Base-by-base conservation (phyloP, 1,140 invertebrate species). In the Caenorhabditis briggsae region DNA sequence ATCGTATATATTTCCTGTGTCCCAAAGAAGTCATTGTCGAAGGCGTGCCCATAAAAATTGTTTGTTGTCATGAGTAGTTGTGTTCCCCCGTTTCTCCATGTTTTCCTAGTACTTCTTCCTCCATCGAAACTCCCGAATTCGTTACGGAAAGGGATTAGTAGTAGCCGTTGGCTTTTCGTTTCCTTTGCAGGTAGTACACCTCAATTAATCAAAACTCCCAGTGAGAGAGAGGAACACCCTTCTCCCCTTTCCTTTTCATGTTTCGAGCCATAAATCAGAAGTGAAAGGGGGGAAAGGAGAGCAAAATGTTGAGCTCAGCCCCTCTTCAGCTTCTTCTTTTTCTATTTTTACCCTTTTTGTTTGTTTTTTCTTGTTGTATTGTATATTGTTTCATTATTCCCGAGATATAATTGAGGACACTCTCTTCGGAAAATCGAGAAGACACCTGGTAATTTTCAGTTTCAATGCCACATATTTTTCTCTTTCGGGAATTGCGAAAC, bases 131-230 rank as follows among this genome's bases (percentile, higher is more conserved):
- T 82, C 46, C 41, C 53, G 20, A 78, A 53, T 78, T 78, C 46
- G 82, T 83, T 55, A 25, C 6, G 14, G 7, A n/a, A n/a, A 33
- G 70, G 70, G 70, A 78, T 78, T 78, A 78, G 70, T 78, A 78
- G 70, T n/a, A 25, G 70, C 43, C 70, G 18, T 70, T 70, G 65
- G 41, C 25, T 41, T 41, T 46, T 41, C 64, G 33, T 33, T 33
- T 70, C 25, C n/a, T 2, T 16, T 16, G 41, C 23, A 58, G 82
- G 53, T 59, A 56, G 33, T 33, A 33, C 53, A 43, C 56, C 56
- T n/a, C 11, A 14, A 58, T 59, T 83, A 53, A 82, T 59, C 82
- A 83, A 33, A 33, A 33, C 33, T 33, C 33, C 33, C 33, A 33
- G 33, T 56, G 50, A 9, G n/a, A 11, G 43, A n/a, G n/a, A n/a